Base-by-base conservation (phyloP, 2,888 invertebrate species). In the Charanyca ferruginea region DNA sequence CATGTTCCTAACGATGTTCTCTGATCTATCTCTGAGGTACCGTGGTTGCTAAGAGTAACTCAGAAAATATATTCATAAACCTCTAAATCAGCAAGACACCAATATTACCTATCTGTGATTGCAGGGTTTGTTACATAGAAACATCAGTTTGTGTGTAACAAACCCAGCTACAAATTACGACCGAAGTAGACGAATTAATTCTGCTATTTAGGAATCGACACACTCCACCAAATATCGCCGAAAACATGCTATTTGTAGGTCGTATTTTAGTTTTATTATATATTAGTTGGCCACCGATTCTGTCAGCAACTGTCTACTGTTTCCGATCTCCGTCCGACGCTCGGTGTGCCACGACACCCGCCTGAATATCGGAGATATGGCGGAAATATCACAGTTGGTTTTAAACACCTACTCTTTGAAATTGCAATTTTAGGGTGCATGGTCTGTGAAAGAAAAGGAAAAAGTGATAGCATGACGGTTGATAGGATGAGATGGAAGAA, bases 341-440 rank as follows among this genome's bases (percentile, higher is more conserved):
- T 5, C 35, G 20, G 16, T 35, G 22, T 18, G 22, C 11, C 1
- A 4, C 35, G n/a, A 18, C 25, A 11, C 22, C 41, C 16, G 64
- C 49, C 38, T 2, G 25, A 16, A 13, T 42, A 35, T 41, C 11
- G 45, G 71, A 16, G 32, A 65, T 7, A 35, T 13, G 51, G 49
- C 72, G 72, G 66, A 72, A 70, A 65, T 52, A 42, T 51, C 51
- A 32, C 41, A 45, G 23, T 45, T 61, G 9, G 32, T 71, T 69
- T 55, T 51, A 42, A 35, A 52, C 23, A 70, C n/a, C 35, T 51
- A 55, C 5, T 4, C 38, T 44, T 32, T 13, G 0, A 9, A 13
- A 11, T 58, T 20, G 4, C 9, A 3, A 38, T 4, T 38, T 13
- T 38, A 16, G 16, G 0, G 2, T 4, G 38, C 16, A 16, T 47